Base-by-base conservation (phyloP, 2,797 vertebrate species). In the Poecile montanus region DNA sequence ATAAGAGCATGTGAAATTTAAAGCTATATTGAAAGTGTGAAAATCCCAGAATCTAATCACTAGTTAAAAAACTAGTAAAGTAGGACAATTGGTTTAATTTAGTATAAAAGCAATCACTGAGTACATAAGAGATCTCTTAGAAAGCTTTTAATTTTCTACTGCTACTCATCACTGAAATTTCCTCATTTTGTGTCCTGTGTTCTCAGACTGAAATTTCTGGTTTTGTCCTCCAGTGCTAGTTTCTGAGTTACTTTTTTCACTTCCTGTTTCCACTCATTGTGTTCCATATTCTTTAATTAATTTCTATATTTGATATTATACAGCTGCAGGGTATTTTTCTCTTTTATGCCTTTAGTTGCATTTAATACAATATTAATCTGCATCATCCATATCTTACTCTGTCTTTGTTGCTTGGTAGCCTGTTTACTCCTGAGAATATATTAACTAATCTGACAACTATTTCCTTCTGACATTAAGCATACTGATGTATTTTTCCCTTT, bases 401-500 rank as follows among this genome's bases (percentile, higher is more conserved):
- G 20, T 73, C 67, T 89, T 85, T 34, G 44, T 73, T 84, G 14
- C 63, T 70, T 75, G 23, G 51, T 81, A 91, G 48, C 34, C 44
- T 91, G 14, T 73, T 88, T 70, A 70, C 56, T 56, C 72, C 53
- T 73, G 92, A 89, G 85, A 94, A 91, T 84, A 81, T n/a, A 86
- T 94, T 91, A 93, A 85, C 70, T 85, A 72, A 85, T 84, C 82
- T 86, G 74, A 91, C 63, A 93, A 85, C 48, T 71, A 88, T 96
- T 93, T 94, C 88, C 77, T 92, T 94, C 94, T 89, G 88, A 74
- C 77, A 88, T 84, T 80, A 88, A 85, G 21, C 72, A 83, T 73
- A 50, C 16, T 84, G 53, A 83, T 17, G 53, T n/a, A 88, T 95
- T 97, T 97, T 96, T 61, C 57, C 53, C 71, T 82, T 87, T 92